phyloP scores from a whole-genome alignment of 1,140 invertebrate genomes.

The Branchinecta lynchi region DNA sequence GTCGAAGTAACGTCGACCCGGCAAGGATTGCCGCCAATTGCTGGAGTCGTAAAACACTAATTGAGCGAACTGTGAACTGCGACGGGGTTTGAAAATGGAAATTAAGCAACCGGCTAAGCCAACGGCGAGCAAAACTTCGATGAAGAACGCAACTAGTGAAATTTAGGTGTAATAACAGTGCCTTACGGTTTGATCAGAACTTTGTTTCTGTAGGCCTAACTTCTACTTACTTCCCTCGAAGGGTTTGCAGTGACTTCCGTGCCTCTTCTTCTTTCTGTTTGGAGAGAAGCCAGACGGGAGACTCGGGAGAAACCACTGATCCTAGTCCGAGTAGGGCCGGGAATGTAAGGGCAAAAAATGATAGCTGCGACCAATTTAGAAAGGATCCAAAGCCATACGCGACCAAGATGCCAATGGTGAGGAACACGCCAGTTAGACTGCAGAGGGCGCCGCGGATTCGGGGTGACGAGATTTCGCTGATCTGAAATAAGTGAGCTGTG shows the following conservation, averaged over 20 bases:
- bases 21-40: no score
- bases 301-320: constrained; percentile 39
- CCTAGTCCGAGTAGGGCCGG: constrained; percentile 43
- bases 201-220: not conserved
- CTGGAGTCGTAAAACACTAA: no score
- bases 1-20: no score
- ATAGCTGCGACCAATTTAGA: constrained; percentile 46
- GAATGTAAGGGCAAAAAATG: constrained; percentile 42
- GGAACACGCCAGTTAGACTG: not conserved
- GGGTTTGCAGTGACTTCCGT: constrained; percentile 51
- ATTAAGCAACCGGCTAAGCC: no score
- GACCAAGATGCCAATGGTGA: constrained; percentile 46
- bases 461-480: constrained; percentile 14
- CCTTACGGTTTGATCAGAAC: not conserved
- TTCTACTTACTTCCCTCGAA: constrained; percentile 41
- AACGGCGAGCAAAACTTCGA: no score
- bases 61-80: no score
- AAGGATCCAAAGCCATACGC: constrained; percentile 57
- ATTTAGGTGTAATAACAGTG: no score
- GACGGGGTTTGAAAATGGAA: no score
- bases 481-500: not conserved
- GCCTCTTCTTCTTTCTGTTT: constrained; percentile 49
- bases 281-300: constrained; percentile 38
- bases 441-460: not conserved
- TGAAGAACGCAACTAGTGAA: no score